Evolutionary conservation across 2,888 invertebrate species (phyloP), one percentile per base, ranked within the genome.

Genomic region (Leptopilina myrica): DNA sequence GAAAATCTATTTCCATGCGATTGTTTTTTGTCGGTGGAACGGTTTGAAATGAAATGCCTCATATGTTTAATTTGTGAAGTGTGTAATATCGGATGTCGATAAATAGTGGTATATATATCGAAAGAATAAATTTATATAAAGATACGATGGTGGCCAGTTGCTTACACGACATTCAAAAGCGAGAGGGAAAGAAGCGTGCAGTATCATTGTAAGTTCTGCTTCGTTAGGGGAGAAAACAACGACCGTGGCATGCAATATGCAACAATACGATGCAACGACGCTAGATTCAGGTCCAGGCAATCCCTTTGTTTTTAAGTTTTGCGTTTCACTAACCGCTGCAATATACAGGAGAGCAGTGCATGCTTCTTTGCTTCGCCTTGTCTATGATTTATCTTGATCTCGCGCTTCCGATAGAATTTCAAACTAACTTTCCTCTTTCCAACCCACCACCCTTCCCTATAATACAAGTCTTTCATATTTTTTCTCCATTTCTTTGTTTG

Each of bases 181-280:
- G 56, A 56, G 73, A 73, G 73, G 86, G 87, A 87, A 85, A 86
- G 84, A 86, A 86, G 82, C 86, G 86, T 82, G 85, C 85, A 85
- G 85, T 87, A 86, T 84, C 86, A 87, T 86, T 81, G 83, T 83
- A 84, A 49, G 86, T 86, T 87, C 86, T 87, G 87, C 87, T 89
- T 90, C 90, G 90, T 90, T 90, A 90, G 86, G 86, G 89, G 87
- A 88, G 86, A 89, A 89, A 88, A 89, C 87, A 88, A 87, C 86
- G 85, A 86, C 86, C 86, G 85, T 88, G 7, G 89, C 87, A 90
- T 90, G 90, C 89, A 91, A 90, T 90, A 90, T 90, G 89, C 90
- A 90, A 90, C 89, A 90, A 88, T 88, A 85, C 83, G 76, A 83
- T 82, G 80, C 84, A 80, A 84, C 77, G 78, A 80, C 78, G 81